These are phyloP conservation scores for Liodrosophila aerea DNA, from an alignment of 2,888 invertebrate species.

Conservation along the genomic window DNA sequence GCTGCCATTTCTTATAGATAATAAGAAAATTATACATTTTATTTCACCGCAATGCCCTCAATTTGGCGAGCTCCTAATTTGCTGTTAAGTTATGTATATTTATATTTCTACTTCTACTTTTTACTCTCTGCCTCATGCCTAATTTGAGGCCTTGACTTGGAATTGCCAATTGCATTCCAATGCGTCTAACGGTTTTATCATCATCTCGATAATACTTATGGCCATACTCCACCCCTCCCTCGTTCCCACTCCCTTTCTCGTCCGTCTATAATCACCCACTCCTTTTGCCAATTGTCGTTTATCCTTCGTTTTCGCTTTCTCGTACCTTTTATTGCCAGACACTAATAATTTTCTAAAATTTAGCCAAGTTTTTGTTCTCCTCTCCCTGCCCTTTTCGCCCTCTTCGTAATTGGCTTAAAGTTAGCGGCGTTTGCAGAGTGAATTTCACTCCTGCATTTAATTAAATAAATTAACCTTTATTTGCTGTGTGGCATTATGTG, in stretches of 20 bases:
- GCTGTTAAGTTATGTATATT: constrained; percentile 71
- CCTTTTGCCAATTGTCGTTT: constrained; percentile 58
- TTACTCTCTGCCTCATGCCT: constrained; percentile 23
- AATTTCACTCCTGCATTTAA: constrained; percentile 41
- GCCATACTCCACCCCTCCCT: no score
- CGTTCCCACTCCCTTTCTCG: no score
- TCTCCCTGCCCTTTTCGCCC: constrained; percentile 11
- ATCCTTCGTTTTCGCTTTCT: constrained; percentile 39
- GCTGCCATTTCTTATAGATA: constrained; percentile 66
- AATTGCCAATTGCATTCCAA: constrained; percentile 65
- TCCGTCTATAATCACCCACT: constrained; percentile 52
- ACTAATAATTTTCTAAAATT: constrained; percentile 67
- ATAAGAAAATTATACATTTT: constrained; percentile 78
- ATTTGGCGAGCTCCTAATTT: constrained; percentile 71
- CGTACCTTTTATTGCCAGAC: constrained; percentile 42
- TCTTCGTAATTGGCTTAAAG: constrained; percentile 42
- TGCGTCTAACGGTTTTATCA: constrained; percentile 73
- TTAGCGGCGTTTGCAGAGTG: constrained; percentile 1
- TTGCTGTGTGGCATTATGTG: constrained; percentile 29
- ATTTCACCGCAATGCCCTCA: constrained; percentile 75
- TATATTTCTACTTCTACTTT: constrained; percentile 26
- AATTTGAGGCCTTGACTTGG: constrained; percentile 58
- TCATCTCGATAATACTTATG: constrained; percentile 19
- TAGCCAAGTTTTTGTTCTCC: constrained; percentile 7
- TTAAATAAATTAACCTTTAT: constrained; percentile 63